These are phyloP conservation scores for Automeris io DNA, from an alignment of 2,888 invertebrate species.

Conservation along the genomic window DNA sequence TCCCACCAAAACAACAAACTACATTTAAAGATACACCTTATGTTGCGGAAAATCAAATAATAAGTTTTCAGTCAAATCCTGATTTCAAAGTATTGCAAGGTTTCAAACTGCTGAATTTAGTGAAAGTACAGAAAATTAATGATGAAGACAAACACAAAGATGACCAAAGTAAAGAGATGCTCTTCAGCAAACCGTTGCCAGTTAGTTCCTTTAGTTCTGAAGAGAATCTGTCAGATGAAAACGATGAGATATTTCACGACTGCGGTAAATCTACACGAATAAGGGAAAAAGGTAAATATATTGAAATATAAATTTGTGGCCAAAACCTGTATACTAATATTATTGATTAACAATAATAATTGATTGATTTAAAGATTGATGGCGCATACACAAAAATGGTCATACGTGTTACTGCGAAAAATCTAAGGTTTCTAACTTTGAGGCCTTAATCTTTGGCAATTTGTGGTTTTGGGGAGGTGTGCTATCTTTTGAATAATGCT, in stretches of 20 bases:
- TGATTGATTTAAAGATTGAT: too few species aligned
- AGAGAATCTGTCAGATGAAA: conserved; percentile 11
- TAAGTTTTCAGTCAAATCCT: conserved; percentile 55
- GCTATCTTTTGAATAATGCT: too few species aligned
- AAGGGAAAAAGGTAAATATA: conserved; percentile 5
- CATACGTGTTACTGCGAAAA: too few species aligned
- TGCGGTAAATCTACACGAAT: conserved; percentile 40
- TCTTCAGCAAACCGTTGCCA: conserved; percentile 18
- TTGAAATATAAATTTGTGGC: too few species aligned
- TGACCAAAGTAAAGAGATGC: conserved; percentile 24
- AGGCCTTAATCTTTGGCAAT: too few species aligned
- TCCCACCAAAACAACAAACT: conserved; percentile 34
- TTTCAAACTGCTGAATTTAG: conserved; percentile 58
- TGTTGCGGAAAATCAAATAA: conserved; percentile 41
- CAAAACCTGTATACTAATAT: too few species aligned
- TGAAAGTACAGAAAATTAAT: conserved; percentile 23
- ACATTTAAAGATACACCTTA: conserved; percentile 27
- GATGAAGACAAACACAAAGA: conserved; percentile 17
- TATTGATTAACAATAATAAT: too few species aligned
- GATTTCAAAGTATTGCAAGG: conserved; percentile 60
- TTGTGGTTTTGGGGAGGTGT: too few species aligned
- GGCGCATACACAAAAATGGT: too few species aligned
- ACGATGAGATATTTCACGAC: conserved; percentile 34
- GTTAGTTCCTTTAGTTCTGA: neutral
- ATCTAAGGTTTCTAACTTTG: too few species aligned